Percentiles rank a stretch among this genome's conserved stretches.
phyloP scores from a whole-genome alignment of 1,140 invertebrate species.

The Ruditapes philippinarum region DNA sequence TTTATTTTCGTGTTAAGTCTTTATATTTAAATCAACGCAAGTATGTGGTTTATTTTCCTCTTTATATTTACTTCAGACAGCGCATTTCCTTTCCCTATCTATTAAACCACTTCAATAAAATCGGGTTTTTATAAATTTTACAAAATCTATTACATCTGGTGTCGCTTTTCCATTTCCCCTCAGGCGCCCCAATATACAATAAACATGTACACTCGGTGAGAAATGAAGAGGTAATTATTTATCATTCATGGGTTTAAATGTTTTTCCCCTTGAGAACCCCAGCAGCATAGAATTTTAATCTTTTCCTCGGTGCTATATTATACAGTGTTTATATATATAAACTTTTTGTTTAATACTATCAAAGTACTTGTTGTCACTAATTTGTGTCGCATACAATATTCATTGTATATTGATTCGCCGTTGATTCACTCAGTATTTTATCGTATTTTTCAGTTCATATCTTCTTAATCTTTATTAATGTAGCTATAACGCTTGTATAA shows the following conservation, averaged over 20 bases:
- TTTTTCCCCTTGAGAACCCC: slow-evolving; percentile 28
- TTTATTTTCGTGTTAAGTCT: too few species aligned
- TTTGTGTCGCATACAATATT: slow-evolving; percentile 51
- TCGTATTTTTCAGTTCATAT: slow-evolving; percentile 22
- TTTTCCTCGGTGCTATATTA: slow-evolving; percentile 8
- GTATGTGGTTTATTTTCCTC: not conserved
- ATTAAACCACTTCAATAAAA: not conserved
- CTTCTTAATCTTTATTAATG: not conserved
- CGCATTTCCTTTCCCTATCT: not conserved
- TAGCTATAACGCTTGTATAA: not conserved
- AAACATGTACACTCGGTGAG: slow-evolving; percentile 46
- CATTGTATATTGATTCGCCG: slow-evolving; percentile 52
- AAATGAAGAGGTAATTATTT: slow-evolving; percentile 57
- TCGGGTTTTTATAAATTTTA: not conserved
- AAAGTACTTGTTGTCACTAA: slow-evolving; percentile 25
- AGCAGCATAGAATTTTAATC: slow-evolving; percentile 23
- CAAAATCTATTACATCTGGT: slow-evolving; percentile 42
- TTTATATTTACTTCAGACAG: not conserved
- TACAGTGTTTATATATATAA: slow-evolving; percentile 1
- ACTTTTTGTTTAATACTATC: slow-evolving; percentile 11
- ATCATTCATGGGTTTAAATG: slow-evolving; percentile 55
- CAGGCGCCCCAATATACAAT: slow-evolving; percentile 18
- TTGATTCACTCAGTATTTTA: not conserved
- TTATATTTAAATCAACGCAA: not conserved
- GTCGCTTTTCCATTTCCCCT: slow-evolving; percentile 32